Base-by-base conservation (phyloP, 1,140 invertebrate species). In the Pristionchus pacificus region DNA sequence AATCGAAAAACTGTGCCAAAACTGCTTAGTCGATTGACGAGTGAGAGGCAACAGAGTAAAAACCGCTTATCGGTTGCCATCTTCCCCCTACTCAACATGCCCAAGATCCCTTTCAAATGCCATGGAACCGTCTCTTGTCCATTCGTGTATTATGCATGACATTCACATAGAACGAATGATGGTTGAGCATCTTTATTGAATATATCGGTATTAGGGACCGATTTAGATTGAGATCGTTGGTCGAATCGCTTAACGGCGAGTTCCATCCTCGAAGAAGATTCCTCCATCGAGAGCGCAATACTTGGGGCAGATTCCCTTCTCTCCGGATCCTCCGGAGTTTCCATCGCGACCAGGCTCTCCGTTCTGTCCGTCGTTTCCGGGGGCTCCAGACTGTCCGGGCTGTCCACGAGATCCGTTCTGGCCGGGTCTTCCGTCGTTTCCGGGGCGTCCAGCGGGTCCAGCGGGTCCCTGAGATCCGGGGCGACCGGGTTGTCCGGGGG, bases 201-300 rank as follows among this genome's bases (percentile, higher is more conserved):
- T 6, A 49, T 49, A 19, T 10, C 6, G 38, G 19, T 10, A 19
- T 10, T 49, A 19, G 6, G 38, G 38, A 49, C 38, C 38, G 19
- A 49, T 19, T 19, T 49, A 19, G 19, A 10, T 49, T 49, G 38
- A 49, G 38, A 49, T 49, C 38, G 38, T 49, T 49, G 6, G 6
- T 49, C 38, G 19, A 49, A 19, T 49, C 38, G 38, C 38, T 49
- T 76, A 76, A 65, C 74, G 74, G 27, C 75, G 74, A 57, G 32
- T 76, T 64, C 71, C 70, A 60, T 77, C 74, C 60, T 76, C 75
- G 75, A 77, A 77, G 75, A 77, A 77, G 61, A 77, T 62, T 61
- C 75, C 75, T 49, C 75, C 75, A 68, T 77, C 75, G 30, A 74
- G 60, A 59, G 75, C 75, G 57, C 74, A 77, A 49, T 77, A 77